Evolutionary conservation across 2,888 invertebrate species (phyloP).

Genomic region (Ochropacha duplaris): DNA sequence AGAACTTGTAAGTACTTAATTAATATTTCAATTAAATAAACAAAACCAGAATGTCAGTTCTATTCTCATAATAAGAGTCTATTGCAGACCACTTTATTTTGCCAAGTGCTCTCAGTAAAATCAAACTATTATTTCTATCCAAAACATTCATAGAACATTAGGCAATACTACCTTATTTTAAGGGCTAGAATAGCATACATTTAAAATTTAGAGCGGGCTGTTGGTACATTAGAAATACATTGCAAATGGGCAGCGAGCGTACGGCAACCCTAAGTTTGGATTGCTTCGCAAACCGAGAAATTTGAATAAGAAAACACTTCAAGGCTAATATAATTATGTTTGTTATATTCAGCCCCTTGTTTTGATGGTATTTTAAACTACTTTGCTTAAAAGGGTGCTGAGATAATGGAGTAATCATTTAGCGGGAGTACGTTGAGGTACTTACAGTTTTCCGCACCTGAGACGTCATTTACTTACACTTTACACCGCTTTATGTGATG

Average conservation of each 20-base stretch:
- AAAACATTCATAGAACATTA: neutral
- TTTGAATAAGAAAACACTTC: slow-evolving; percentile 67
- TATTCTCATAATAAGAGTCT: slow-evolving; percentile 46
- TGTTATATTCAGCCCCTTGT: slow-evolving; percentile 10
- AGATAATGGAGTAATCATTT: slow-evolving; percentile 2
- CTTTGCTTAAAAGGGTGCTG: slow-evolving; percentile 5
- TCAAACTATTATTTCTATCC: neutral
- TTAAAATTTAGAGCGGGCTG: neutral
- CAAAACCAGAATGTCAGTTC: slow-evolving; percentile 20
- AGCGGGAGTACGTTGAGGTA: neutral
- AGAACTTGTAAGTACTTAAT: slow-evolving; percentile 7
- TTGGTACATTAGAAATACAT: neutral
- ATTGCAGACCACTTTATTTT: slow-evolving; percentile 40
- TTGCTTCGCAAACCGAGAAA: slow-evolving; percentile 46
- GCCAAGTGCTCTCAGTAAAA: slow-evolving; percentile 25
- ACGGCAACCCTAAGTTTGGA: slow-evolving; percentile 29
- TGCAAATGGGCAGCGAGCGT: slow-evolving; percentile 23
- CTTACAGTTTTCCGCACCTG: neutral
- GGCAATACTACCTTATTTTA: neutral
- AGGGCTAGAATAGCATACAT: neutral
- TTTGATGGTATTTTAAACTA: slow-evolving; percentile 16
- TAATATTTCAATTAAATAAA: slow-evolving; percentile 25
- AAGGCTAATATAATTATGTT: slow-evolving; percentile 12
- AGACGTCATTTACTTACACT: neutral
- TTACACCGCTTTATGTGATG: neutral